These are phyloP conservation scores for Picathartes gymnocephalus DNA, from an alignment of 2,113 vertebrate genomes.

Conservation along the genomic window DNA sequence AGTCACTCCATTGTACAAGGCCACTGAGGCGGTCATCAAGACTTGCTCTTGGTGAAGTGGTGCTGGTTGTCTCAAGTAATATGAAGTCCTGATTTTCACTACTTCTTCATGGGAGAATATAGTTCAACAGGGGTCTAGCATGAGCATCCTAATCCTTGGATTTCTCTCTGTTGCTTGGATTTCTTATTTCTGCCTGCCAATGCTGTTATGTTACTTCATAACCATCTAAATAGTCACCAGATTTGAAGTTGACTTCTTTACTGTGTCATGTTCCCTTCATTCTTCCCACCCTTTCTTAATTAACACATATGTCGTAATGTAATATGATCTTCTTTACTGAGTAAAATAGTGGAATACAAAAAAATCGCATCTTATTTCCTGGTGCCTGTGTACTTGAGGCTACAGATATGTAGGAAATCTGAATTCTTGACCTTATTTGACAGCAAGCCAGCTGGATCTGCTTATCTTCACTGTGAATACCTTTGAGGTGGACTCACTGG, in stretches of 20 bases:
- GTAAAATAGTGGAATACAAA: background rate
- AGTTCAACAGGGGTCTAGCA: background rate
- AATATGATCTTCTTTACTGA: background rate
- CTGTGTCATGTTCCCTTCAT: background rate
- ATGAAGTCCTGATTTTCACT: background rate
- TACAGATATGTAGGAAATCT: background rate
- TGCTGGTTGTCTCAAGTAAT: background rate
- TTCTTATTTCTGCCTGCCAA: background rate
- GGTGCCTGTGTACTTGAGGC: background rate
- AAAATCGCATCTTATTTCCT: background rate
- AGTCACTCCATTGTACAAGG: background rate
- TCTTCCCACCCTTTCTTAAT: background rate
- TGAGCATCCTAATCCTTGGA: background rate
- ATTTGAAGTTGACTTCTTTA: background rate
- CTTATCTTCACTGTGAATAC: background rate
- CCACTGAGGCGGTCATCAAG: background rate
- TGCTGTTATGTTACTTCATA: background rate
- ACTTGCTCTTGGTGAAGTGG: background rate
- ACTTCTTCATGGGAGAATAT: background rate
- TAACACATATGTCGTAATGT: background rate
- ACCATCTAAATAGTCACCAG: background rate
- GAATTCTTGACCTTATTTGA: background rate
- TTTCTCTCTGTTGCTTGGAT: fast-evolving
- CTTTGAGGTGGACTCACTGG: background rate
- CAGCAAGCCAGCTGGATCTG: background rate